Percentiles rank a stretch among this genome's conserved stretches.
phyloP scores from a whole-genome alignment of 2,888 invertebrate species.

The Polyommatus iphigenia region DNA sequence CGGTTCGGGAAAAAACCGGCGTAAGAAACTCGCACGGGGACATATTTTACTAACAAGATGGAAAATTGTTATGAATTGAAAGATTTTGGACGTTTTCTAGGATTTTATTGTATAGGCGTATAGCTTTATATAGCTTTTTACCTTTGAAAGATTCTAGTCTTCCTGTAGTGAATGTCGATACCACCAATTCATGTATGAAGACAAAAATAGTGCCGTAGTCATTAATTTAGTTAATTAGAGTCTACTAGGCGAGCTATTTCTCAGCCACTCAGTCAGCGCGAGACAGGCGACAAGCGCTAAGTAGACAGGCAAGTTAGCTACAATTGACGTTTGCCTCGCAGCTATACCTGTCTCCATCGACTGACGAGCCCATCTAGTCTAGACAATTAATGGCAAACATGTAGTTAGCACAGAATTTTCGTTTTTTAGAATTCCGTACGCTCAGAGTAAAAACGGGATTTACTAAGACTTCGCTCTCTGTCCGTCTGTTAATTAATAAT shows the following conservation, averaged over 20 bases:
- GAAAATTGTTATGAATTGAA: too few species aligned
- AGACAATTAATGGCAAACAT: not conserved
- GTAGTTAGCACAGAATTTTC: not conserved
- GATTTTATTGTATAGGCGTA: too few species aligned
- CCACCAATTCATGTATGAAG: not conserved
- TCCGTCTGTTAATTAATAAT: too few species aligned
- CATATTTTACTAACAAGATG: too few species aligned
- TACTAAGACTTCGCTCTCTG: too few species aligned
- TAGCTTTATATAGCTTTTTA: too few species aligned
- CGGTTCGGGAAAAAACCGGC: too few species aligned
- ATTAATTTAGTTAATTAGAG: not conserved
- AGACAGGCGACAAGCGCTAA: constrained; percentile 3
- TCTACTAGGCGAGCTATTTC: not conserved
- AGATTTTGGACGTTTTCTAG: too few species aligned
- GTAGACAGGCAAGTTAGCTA: not conserved
- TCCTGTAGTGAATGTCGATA: not conserved
- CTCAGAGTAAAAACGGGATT: too few species aligned
- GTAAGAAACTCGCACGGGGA: too few species aligned
- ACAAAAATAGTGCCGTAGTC: not conserved
- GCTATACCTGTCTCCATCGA: constrained; percentile 5
- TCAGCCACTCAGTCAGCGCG: not conserved
- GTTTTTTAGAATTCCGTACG: not conserved
- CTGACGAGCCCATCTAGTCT: not conserved
- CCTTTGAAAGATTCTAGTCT: too few species aligned
- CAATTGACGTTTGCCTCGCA: constrained; percentile 2